Base-by-base conservation (phyloP, 2,888 invertebrate genomes). In the Drosophila imparisetae region DNA sequence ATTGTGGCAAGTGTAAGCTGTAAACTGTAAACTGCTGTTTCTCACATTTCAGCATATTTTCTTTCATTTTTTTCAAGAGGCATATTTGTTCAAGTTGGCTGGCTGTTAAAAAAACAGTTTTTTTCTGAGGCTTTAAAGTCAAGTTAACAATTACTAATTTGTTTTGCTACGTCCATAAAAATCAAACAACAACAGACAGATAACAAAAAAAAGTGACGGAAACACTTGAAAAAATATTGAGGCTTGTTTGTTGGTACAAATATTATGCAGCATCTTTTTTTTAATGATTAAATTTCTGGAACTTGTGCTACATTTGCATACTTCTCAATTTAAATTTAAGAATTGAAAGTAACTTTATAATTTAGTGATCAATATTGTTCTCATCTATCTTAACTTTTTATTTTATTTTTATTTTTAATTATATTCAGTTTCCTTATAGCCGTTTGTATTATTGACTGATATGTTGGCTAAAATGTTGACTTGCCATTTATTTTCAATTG, bases 31-130 rank as follows among this genome's bases (percentile, higher is more conserved):
- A 62, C 55, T 79, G 66, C 61, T 73, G 74, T 83, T 81, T 81
- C 71, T 69, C 67, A 72, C 71, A 73, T 78, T 77, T 72, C 62
- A 85, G 72, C 74, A 85, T 83, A 75, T 88, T 79, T 70, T 74
- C 42, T 54, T 45, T 29, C n/a, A 45, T 62, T 42, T 32, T 57
- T 36, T 18, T 11, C 5, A 50, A 13, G 0, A 30, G n/a, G 55
- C 40, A 55, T 55, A 29, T 55, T 10, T n/a, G 13, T 2, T 27
- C 27, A 21, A 15, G 13, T 30, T 57, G n/a, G 4, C 13, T 21
- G 29, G 1, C 21, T 21, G 4, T 10, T 3, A 5, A 21, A 24
- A 30, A 21, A 32, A 0, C 7, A 1, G 30, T 57, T 30, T 18
- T 8, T 42, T 8, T 8, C 21, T 15, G 40, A 1, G 7, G 30